phyloP scores from a whole-genome alignment of 2,888 invertebrate species.

The Tanypteryx hageni region DNA sequence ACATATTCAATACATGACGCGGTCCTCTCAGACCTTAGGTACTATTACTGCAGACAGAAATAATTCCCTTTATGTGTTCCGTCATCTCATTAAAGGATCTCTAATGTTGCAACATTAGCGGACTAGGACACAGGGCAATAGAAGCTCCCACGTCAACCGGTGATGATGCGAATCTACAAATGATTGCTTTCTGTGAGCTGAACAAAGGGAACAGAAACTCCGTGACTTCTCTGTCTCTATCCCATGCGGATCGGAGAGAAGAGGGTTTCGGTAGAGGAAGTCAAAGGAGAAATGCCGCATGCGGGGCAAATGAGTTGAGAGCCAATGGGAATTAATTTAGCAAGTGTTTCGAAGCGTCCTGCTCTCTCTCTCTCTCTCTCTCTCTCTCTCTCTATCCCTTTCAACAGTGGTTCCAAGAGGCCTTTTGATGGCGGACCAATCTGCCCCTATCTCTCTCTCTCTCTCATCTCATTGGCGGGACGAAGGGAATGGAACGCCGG shows the following conservation, averaged over 20 bases:
- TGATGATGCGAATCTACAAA: conserved; percentile 44
- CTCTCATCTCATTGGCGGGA: conserved; percentile 60
- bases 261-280: not conserved
- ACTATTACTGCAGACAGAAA: too few relatives aligned
- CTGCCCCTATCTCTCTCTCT: not conserved
- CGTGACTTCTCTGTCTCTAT: not conserved
- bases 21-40: too few relatives aligned
- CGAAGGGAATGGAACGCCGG: conserved; percentile 16
- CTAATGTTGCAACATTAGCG: not conserved
- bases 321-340: conserved; percentile 62
- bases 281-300: conserved; percentile 21
- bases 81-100: not conserved
- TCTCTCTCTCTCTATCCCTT: not conserved
- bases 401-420: not conserved
- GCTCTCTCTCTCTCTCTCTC: not conserved
- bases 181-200: conserved; percentile 32
- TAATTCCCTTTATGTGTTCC: too few relatives aligned
- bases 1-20: too few relatives aligned
- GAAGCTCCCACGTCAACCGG: conserved; percentile 23
- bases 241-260: not conserved
- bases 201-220: not conserved
- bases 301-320: conserved; percentile 55
- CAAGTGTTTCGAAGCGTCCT: conserved; percentile 48
- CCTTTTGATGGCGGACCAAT: conserved; percentile 38
- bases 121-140: not conserved